Base-by-base conservation (phyloP, 2,888 invertebrate genomes). In the Lysandra bellargus region DNA sequence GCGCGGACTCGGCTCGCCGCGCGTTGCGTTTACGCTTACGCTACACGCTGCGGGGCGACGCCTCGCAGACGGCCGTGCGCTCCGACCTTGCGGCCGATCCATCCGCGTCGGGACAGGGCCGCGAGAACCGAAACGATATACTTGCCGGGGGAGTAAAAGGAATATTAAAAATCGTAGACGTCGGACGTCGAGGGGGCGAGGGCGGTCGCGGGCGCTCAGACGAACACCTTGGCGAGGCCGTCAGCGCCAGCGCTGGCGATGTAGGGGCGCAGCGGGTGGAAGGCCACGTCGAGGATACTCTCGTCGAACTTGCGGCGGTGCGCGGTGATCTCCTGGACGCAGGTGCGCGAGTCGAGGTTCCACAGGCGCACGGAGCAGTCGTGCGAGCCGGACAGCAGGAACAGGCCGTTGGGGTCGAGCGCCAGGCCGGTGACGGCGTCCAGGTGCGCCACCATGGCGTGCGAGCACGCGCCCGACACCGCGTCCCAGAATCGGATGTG, bases 221-320 rank as follows among this genome's bases (percentile, higher is more conserved):
- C 98, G 96, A 99, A 99, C 90, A 99, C 99, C 96, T 99, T 99
- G 89, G 99, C 99, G 89, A 99, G 96, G 81, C 98, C 99, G 95
- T 99, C 99, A 84, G 99, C 99, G 86, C 99, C 99, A 83, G 99
- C 99, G 94, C 99, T 99, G 84, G 99, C 99, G 90, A 99, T 99
- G 94, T 98, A 99, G 84, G 99, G 99, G 95, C 99, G 97, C 86
- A 99, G 97, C 86, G 99, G 99, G 95, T 99, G 99, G 96, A 99
- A 99, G 87, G 99, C 99, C 85, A 99, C 99, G 92, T 99, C 99
- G 89, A 99, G 97, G 95, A 99, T 99, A 91, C 99, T 98, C 95
- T 99, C 99, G 94, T 99, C 99, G 95, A 99, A 99, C 95, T 99
- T 99, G 95, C 99, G 99, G 88, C 99, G 97, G 95, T 99, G 99